Conservation (phyloP, 2,888 invertebrate species). For the Eristalinus sepulchralis region DNA sequence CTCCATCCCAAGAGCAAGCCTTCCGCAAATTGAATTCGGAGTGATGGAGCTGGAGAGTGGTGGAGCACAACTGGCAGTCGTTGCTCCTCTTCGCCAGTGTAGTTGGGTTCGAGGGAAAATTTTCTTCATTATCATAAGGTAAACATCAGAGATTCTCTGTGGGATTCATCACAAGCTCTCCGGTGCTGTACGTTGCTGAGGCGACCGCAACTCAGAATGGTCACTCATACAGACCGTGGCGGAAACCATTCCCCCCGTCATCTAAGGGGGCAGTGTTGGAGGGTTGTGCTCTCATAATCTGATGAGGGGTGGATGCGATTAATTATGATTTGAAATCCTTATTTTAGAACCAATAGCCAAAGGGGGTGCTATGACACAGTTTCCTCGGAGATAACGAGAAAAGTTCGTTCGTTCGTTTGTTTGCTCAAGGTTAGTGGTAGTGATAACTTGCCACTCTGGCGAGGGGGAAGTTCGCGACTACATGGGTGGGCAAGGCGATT, state of each 20-base stretch:
- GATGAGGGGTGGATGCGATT: neutral
- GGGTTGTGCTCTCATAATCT: neutral
- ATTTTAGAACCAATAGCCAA: conserved; percentile 9
- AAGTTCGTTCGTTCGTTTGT: conserved; percentile 1
- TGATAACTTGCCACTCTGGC: neutral
- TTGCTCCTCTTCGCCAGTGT: neutral
- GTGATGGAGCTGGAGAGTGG: neutral
- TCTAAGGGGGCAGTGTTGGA: neutral
- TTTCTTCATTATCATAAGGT: conserved; percentile 45
- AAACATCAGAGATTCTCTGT: conserved; percentile 33
- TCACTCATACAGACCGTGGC: neutral
- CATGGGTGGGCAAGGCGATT: neutral
- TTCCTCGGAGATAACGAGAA: neutral
- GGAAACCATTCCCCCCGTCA: too few relatives aligned
- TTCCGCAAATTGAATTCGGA: conserved; percentile 1
- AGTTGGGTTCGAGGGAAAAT: neutral
- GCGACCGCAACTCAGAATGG: neutral
- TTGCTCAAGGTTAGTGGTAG: neutral
- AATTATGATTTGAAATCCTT: conserved; percentile 20
- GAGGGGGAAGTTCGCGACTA: neutral
- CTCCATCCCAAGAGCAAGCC: neutral
- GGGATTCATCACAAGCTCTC: neutral
- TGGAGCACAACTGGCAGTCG: neutral
- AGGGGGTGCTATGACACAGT: conserved; percentile 11
- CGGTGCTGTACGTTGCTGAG: neutral